Evolutionary conservation across 2,113 vertebrate genomes (phyloP).

Genomic region (Sprattus sprattus): DNA sequence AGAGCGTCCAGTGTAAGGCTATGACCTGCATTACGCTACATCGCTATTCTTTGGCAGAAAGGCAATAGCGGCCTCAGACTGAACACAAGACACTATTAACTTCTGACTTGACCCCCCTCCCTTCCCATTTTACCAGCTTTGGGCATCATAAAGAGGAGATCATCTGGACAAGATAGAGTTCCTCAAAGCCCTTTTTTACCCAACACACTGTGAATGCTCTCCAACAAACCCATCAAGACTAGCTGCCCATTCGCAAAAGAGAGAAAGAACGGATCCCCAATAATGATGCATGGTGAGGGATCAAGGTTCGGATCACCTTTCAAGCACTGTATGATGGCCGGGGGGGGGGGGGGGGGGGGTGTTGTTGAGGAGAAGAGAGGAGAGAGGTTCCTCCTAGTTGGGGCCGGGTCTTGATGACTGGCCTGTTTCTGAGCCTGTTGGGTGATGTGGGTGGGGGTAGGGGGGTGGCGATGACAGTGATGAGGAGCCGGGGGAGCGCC

Average conservation of each 20-base stretch:
- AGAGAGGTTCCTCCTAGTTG: neutral
- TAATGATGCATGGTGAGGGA: neutral
- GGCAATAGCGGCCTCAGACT: constrained; percentile 7
- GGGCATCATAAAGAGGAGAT: neutral
- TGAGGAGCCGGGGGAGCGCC: constrained; percentile 39
- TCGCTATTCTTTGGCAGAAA: constrained; percentile 21
- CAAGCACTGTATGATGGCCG: neutral
- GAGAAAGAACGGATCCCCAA: neutral
- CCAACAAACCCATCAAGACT: neutral
- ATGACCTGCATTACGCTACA: constrained; percentile 15
- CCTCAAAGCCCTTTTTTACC: neutral
- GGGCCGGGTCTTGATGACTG: constrained; percentile 55
- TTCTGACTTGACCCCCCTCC: neutral
- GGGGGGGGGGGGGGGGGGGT: neutral
- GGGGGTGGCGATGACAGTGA: constrained; percentile 54
- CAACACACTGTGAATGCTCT: neutral
- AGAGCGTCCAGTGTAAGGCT: constrained; percentile 30
- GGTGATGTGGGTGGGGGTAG: neutral
- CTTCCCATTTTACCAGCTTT: neutral
- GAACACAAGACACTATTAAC: constrained; percentile 38
- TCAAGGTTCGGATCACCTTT: neutral
- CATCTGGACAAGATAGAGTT: neutral
- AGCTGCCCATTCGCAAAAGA: neutral
- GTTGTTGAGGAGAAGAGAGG: neutral
- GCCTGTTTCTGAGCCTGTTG: constrained; percentile 51